A percentile compares a stretch with the other conserved stretches of the same genome.
phyloP scores from a whole-genome alignment of 2,113 vertebrate species.

The Pheucticus melanocephalus region DNA sequence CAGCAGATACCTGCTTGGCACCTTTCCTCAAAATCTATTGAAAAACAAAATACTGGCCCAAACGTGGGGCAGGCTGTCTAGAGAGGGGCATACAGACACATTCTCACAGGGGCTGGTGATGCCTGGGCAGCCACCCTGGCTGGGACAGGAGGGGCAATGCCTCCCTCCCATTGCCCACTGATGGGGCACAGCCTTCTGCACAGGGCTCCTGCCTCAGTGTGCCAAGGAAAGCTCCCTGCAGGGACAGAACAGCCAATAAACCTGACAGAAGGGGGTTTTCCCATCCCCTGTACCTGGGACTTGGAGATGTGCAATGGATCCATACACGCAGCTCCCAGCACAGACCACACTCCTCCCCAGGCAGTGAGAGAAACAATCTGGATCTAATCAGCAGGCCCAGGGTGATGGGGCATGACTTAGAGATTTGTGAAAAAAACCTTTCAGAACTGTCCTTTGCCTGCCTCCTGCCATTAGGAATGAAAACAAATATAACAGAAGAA shows the following conservation, averaged over 20 bases:
- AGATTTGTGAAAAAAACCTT: slow-evolving; percentile 60
- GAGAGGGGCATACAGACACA: accelerated
- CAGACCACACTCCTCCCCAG: background rate
- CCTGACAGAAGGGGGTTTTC: background rate
- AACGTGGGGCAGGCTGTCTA: background rate
- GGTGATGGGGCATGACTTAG: slow-evolving; percentile 53
- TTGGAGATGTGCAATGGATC: background rate
- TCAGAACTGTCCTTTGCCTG: slow-evolving; percentile 57
- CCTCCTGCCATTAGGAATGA: slow-evolving; percentile 67
- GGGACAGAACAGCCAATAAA: background rate
- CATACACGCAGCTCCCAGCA: background rate
- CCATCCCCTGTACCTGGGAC: background rate
- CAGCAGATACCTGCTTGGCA: background rate
- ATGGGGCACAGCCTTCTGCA: background rate
- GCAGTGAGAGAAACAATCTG: background rate
- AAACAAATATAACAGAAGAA: slow-evolving; percentile 39
- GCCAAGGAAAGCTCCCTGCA: background rate
- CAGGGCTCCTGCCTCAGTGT: accelerated
- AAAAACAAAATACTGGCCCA: slow-evolving; percentile 4
- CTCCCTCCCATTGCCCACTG: background rate
- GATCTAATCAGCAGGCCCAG: slow-evolving; percentile 39
- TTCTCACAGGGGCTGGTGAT: background rate
- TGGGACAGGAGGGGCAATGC: background rate
- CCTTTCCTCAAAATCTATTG: background rate
- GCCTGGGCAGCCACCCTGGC: background rate